Base-by-base conservation (phyloP, 2,797 vertebrate species). In the Cuculus canorus region DNA sequence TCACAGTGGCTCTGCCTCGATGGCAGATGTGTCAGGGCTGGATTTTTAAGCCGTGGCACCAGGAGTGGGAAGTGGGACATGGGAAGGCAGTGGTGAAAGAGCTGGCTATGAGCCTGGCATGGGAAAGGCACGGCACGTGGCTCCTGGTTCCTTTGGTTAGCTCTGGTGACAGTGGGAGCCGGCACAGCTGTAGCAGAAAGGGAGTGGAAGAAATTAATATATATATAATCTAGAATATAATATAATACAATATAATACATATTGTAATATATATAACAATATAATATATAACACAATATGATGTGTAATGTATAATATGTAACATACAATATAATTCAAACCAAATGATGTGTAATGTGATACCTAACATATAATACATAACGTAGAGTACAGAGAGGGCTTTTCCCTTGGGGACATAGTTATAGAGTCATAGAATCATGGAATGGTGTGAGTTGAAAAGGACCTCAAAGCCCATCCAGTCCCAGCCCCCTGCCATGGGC, bases 61-160 rank as follows among this genome's bases (percentile, higher is more conserved):
- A 41, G 79, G 41, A 80, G 27, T 13, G 50, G 48, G n/a, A 16
- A 47, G 23, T 56, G 32, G 50, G 28, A 3, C 28, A 19, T 0
- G 8, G 43, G 47, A 32, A 68, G 45, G 65, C 35, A 45, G 50
- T 1, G 2, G 53, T 5, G 43, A 28, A 37, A 60, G 52, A 28
- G 24, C 32, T 72, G 75, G 7, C 28, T 13, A 0, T 1, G 3
- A 35, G n/a, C 41, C 37, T 10, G 6, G 19, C 1, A 0, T 57
- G 54, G 54, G n/a, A 37, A 32, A n/a, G 53, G 33, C 52, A n/a
- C 0, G 9, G 30, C 33, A 13, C 1, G 7, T 28, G 43, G 78
- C 60, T 92, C 13, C 37, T 21, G 22, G 17, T 89, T 48, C 15
- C 41, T 35, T 39, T 37, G 68, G 32, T 7, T 48, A 7, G 48